A percentile compares a stretch with the other conserved stretches of the same genome.
Evolutionary conservation across 2,797 vertebrate species (phyloP).

Genomic region (Moxostoma hubbsi): DNA sequence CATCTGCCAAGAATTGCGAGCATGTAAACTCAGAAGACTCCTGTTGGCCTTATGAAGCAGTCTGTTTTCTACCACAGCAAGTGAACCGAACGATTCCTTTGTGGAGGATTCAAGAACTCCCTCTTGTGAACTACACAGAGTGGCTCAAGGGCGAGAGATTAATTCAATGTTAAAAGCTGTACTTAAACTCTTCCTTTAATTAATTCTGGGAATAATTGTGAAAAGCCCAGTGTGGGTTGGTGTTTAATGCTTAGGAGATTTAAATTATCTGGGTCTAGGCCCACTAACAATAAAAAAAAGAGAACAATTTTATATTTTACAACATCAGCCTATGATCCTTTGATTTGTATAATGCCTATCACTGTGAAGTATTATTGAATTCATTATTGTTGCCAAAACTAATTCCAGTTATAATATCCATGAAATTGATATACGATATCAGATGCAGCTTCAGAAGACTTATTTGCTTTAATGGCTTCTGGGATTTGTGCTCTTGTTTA

Average conservation of each 20-base stretch:
- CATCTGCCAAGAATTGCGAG: slow-evolving; percentile 43
- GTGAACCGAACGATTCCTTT: slow-evolving; percentile 29
- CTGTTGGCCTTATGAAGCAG: slow-evolving; percentile 22
- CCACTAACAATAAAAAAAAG: neutral
- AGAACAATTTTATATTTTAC: slow-evolving; percentile 25
- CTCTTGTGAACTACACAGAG: slow-evolving; percentile 32
- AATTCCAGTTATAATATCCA: slow-evolving; percentile 34
- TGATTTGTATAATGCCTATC: slow-evolving; percentile 33
- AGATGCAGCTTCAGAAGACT: slow-evolving; percentile 18
- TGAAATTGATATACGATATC: slow-evolving; percentile 36
- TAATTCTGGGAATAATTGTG: slow-evolving; percentile 44
- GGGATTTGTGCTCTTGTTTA: neutral
- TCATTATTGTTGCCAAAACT: slow-evolving; percentile 24
- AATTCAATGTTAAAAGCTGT: slow-evolving; percentile 44
- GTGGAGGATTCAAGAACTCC: slow-evolving; percentile 38
- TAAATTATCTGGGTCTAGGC: slow-evolving; percentile 31
- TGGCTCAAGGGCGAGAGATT: slow-evolving; percentile 23
- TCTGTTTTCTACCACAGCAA: neutral
- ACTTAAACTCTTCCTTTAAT: slow-evolving; percentile 44
- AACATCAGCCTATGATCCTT: slow-evolving; percentile 19
- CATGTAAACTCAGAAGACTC: slow-evolving; percentile 31
- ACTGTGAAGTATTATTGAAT: slow-evolving; percentile 30
- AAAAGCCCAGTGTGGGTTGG: slow-evolving; percentile 40
- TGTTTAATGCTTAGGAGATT: slow-evolving; percentile 41
- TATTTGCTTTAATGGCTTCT: slow-evolving; percentile 12